These are phyloP conservation scores for Drepana falcataria DNA, from an alignment of 2,888 invertebrate genomes.

Conservation along the genomic window DNA sequence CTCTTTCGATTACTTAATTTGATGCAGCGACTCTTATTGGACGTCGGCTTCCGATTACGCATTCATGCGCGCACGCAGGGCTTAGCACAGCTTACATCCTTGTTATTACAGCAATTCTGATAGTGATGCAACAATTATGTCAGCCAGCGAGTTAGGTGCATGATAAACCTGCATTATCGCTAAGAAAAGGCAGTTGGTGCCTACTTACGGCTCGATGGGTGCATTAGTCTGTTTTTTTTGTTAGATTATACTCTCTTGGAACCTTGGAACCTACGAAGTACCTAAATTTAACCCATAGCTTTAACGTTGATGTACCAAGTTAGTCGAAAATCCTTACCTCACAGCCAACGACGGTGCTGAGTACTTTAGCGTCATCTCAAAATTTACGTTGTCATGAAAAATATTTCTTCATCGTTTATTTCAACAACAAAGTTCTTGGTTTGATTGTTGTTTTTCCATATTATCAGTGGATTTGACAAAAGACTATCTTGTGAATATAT, in stretches of 20 bases:
- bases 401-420: too few relatives aligned
- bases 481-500: slow-evolving; percentile 59
- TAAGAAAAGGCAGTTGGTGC: background rate
- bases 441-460: slow-evolving; percentile 10
- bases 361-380: too few relatives aligned
- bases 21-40: background rate
- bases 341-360: too few relatives aligned
- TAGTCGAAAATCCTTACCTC: too few relatives aligned
- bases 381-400: too few relatives aligned
- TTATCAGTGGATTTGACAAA: slow-evolving; percentile 45
- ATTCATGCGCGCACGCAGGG: slow-evolving; percentile 23
- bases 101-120: slow-evolving; percentile 35
- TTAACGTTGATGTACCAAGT: too few relatives aligned
- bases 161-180: slow-evolving; percentile 13
- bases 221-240: too few relatives aligned
- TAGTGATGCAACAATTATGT: slow-evolving; percentile 41
- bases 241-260: too few relatives aligned
- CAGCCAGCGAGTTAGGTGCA: slow-evolving; percentile 20
- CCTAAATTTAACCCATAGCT: too few relatives aligned
- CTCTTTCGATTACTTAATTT: too few relatives aligned
- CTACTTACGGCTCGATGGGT: background rate
- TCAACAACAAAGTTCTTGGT: too few relatives aligned
- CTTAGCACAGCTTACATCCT: slow-evolving; percentile 27
- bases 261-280: too few relatives aligned
- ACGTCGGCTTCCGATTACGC: slow-evolving; percentile 31